Conservation (phyloP, 2,888 invertebrate species). For the Nomada goodeniana region DNA sequence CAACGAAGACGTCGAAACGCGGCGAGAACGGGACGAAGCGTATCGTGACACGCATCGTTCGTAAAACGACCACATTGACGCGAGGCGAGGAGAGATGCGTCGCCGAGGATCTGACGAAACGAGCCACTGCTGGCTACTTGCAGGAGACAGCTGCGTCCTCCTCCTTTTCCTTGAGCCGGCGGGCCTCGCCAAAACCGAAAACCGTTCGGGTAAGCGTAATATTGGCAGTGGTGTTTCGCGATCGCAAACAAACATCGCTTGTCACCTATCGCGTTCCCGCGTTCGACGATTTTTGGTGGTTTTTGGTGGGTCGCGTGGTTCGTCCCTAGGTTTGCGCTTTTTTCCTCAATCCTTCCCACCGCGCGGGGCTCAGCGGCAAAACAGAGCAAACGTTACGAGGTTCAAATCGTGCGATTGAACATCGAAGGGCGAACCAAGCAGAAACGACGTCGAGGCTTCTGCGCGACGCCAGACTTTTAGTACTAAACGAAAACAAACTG, state of each 20-base stretch:
- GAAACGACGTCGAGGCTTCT: constrained; percentile 22
- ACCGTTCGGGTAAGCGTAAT: constrained; percentile 90
- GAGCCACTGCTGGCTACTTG: constrained; percentile 86
- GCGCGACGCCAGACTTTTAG: constrained; percentile 12
- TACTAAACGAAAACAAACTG: constrained; percentile 4
- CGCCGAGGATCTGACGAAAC: constrained; percentile 89
- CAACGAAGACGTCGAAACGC: constrained; percentile 92
- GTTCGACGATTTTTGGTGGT: not conserved
- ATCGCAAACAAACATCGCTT: too few species aligned
- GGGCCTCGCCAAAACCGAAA: constrained; percentile 88
- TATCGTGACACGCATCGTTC: constrained; percentile 93
- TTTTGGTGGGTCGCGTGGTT: not conserved
- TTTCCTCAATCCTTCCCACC: too few species aligned
- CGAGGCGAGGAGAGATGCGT: constrained; percentile 93
- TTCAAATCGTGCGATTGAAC: not conserved
- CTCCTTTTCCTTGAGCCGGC: constrained; percentile 84
- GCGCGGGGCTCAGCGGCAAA: too few species aligned
- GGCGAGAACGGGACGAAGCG: constrained; percentile 92
- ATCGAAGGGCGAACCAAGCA: constrained; percentile 61
- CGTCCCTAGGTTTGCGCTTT: not conserved
- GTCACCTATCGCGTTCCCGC: too few species aligned
- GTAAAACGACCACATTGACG: constrained; percentile 95
- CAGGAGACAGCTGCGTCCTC: constrained; percentile 84
- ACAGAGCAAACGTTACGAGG: too few species aligned
- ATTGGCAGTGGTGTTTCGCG: not conserved